Conservation (phyloP, 2,888 invertebrate species). For the Exocentrus adspersus region DNA sequence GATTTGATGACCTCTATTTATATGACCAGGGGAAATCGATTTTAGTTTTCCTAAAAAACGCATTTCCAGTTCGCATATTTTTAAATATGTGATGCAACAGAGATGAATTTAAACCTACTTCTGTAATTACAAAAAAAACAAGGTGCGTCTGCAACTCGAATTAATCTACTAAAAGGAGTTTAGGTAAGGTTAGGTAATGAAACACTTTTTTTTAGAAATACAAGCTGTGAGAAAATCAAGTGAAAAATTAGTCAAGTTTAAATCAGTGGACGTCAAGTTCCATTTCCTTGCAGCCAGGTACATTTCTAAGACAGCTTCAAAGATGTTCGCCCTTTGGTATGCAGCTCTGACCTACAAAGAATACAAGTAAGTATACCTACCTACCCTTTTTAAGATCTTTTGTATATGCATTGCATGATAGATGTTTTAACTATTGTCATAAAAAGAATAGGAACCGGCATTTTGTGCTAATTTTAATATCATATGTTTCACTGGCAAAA, state of each 20-base stretch:
- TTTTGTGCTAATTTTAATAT: conserved; percentile 31
- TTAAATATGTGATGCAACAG: neutral
- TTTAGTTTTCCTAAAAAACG: conserved; percentile 2
- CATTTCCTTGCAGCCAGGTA: neutral
- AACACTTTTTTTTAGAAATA: conserved; percentile 14
- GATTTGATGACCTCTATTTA: neutral
- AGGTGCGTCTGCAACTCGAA: neutral
- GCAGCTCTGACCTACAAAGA: conserved; percentile 61
- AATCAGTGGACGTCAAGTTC: conserved; percentile 32
- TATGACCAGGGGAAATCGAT: neutral
- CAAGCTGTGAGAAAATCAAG: conserved; percentile 45
- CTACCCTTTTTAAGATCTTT: too few relatives aligned
- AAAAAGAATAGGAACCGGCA: conserved; percentile 26
- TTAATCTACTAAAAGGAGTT: neutral
- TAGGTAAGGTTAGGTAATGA: conserved; percentile 5
- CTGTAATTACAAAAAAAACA: neutral
- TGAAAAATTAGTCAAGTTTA: conserved; percentile 54
- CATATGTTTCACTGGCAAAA: conserved; percentile 26
- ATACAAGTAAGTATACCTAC: conserved; percentile 58
- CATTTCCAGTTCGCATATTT: neutral
- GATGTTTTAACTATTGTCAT: too few relatives aligned
- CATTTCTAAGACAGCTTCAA: conserved; percentile 31
- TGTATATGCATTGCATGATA: too few relatives aligned
- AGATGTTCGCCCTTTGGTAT: conserved; percentile 63
- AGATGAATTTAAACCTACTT: neutral